These are phyloP conservation scores for Bembecia ichneumoniformis DNA, from an alignment of 2,888 invertebrate species.

Conservation along the genomic window DNA sequence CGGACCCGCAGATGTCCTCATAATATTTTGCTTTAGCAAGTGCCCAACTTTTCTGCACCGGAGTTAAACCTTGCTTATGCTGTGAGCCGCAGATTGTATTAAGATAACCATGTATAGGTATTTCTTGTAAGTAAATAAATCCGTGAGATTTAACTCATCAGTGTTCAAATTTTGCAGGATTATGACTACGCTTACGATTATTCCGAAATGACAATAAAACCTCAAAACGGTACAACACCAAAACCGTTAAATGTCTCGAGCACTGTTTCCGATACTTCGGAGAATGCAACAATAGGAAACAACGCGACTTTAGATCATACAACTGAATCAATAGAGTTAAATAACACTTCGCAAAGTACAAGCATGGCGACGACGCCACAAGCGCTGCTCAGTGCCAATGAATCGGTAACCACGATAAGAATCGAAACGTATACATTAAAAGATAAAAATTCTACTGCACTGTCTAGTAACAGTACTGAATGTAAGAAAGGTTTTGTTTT, in stretches of 20 bases:
- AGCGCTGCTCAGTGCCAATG: constrained; percentile 4
- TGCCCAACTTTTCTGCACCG: too few species aligned
- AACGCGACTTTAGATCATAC: constrained; percentile 15
- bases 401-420: constrained; percentile 14
- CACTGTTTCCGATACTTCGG: constrained; percentile 18
- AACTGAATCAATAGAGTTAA: constrained; percentile 15
- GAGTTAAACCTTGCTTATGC: too few species aligned
- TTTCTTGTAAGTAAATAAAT: too few species aligned
- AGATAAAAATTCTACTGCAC: constrained; percentile 13
- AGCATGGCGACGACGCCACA: not conserved
- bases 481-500: constrained; percentile 54
- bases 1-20: too few species aligned
- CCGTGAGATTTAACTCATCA: too few species aligned
- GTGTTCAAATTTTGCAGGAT: constrained; percentile 62
- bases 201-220: constrained; percentile 79
- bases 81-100: too few species aligned
- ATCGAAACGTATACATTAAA: not conserved
- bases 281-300: constrained; percentile 24
- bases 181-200: constrained; percentile 83
- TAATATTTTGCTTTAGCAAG: too few species aligned
- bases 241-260: constrained; percentile 47
- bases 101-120: too few species aligned
- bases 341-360: constrained; percentile 8
- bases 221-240: constrained; percentile 55
- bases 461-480: constrained; percentile 17